phyloP scores from a whole-genome alignment of 2,888 invertebrate genomes.

The Harmothoe impar region DNA sequence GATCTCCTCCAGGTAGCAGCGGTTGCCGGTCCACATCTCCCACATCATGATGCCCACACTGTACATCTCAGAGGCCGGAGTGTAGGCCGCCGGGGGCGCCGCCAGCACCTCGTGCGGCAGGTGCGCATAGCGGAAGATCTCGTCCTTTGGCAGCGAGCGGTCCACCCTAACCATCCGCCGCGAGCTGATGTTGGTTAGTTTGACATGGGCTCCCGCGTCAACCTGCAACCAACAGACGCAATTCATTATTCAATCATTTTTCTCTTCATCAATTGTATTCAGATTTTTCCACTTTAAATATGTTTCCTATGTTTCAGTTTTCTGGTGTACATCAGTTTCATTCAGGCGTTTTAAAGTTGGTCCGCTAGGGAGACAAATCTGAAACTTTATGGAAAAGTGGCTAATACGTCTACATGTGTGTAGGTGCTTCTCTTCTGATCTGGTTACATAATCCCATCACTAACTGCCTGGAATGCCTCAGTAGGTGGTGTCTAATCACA shows the following conservation, averaged over 20 bases:
- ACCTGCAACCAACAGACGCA: conserved; percentile 69
- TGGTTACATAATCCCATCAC: too few species aligned
- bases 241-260: neutral
- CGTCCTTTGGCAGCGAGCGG: conserved; percentile 56
- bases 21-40: conserved; percentile 72
- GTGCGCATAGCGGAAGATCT: conserved; percentile 64
- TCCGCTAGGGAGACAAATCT: too few species aligned
- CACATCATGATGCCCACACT: conserved; percentile 75
- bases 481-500: too few species aligned
- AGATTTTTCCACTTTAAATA: neutral
- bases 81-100: conserved; percentile 65
- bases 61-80: conserved; percentile 74
- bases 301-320: too few species aligned
- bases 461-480: too few species aligned
- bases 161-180: conserved; percentile 66
- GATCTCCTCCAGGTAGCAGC: conserved; percentile 66
- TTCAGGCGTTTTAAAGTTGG: too few species aligned
- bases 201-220: conserved; percentile 67
- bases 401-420: too few species aligned
- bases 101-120: conserved; percentile 68
- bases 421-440: too few species aligned
- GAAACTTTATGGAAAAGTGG: too few species aligned
- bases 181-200: conserved; percentile 73
- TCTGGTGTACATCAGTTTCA: too few species aligned
- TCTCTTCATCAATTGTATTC: neutral